phyloP scores from a whole-genome alignment of 1,140 invertebrate genomes.

The Psix sp. region DNA sequence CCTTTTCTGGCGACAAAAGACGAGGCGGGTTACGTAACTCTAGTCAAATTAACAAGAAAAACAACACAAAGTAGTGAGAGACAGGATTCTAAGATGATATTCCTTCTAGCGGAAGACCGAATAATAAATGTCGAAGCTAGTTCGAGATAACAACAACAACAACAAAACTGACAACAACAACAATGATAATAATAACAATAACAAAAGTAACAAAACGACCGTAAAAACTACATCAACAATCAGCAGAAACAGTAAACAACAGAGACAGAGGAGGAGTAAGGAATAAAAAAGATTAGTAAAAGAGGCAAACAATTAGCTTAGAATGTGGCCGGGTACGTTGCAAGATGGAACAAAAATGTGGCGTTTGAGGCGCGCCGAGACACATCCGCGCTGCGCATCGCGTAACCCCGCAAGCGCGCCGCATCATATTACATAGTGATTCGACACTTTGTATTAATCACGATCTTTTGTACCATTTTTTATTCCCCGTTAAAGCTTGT shows the following conservation, averaged over 20 bases:
- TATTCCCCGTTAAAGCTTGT: conserved; percentile 30
- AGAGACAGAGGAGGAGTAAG: conserved; percentile 11
- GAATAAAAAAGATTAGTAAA: conserved; percentile 20
- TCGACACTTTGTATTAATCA: conserved; percentile 23
- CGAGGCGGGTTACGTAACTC: conserved; percentile 22
- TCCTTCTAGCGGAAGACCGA: conserved; percentile 42
- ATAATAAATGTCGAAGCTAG: conserved; percentile 45
- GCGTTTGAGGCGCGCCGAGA: conserved; percentile 30
- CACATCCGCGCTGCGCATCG: no score
- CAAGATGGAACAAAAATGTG: conserved; percentile 36
- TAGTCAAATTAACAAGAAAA: conserved; percentile 30
- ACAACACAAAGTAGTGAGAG: conserved; percentile 21
- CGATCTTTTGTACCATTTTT: conserved; percentile 47
- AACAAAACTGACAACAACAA: no score
- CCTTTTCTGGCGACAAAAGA: conserved; percentile 44
- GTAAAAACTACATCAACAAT: conserved; percentile 6
- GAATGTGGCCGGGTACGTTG: conserved; percentile 34
- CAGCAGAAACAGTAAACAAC: conserved; percentile 11
- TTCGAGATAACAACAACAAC: no score
- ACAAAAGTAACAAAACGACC: conserved; percentile 23
- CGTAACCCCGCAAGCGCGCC: conserved; percentile 16
- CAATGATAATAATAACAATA: no score
- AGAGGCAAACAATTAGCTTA: conserved; percentile 37
- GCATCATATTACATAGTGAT: conserved; percentile 4
- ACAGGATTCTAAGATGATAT: conserved; percentile 39